Evolutionary conservation across 2,888 invertebrate genomes (phyloP), one percentile per base, ranked within the genome.

Genomic region (Scotopteryx bipunctaria): DNA sequence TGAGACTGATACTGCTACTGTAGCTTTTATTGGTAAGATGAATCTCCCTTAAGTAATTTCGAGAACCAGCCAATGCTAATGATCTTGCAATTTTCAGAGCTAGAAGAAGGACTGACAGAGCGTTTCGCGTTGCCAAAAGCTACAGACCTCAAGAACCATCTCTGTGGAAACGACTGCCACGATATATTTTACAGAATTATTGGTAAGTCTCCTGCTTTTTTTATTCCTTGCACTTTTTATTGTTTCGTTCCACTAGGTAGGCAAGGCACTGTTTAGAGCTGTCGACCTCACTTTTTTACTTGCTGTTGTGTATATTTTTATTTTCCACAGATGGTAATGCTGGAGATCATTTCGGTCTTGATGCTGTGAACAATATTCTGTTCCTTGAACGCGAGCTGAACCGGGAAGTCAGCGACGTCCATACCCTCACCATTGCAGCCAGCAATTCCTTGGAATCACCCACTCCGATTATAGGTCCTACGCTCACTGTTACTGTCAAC

Each of bases 381-480:
- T 76, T 66, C 37, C 64, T 92, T 32, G 64, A 55, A 1, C 61
- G 63, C 0, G 68, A 69, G 32, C 71, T 94, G 60, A 82, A 92
- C 71, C 90, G 92, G 37, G 84, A 85, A 49, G 67, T 66, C 3
- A 64, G 72, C 21, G 67, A 67, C 0, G 59, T 63, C 0, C 88
- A 92, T 66, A 71, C 65, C 0, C 66, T 94, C 11, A 61, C 70
- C 3, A 76, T 94, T 1, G 87, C 88, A 0, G 92, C 92, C 3
- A 86, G 91, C 48, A 92, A 91, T 72, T 64, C 76, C 1, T 71
- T 63, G 1, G 66, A 73, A 3, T 71, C 69, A 5, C 59, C 65
- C 21, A 55, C 64, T 16, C 64, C 76, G 2, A 69, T 81, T 8
- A 17, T 73, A 0, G 64, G 65, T 3, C 73, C 81, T 14, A 73